Percentiles rank a stretch among this genome's conserved stretches.
These are phyloP conservation scores for Turnix velox DNA, from an alignment of 2,113 vertebrate species.

Conservation along the genomic window DNA sequence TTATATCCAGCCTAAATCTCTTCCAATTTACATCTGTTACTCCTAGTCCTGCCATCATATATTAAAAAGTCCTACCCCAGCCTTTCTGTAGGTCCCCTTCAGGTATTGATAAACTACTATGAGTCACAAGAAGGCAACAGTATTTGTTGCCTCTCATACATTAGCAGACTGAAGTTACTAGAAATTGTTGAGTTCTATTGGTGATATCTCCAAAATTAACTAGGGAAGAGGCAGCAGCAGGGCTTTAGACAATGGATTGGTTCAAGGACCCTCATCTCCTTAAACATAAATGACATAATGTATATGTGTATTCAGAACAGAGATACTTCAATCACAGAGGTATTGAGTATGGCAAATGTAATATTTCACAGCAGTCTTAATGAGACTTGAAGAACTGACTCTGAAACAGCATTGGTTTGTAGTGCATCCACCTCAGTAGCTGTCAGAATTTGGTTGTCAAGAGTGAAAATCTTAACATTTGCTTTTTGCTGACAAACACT, in stretches of 20 bases:
- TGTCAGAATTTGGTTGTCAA: neutral
- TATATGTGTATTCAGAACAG: neutral
- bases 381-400: neutral
- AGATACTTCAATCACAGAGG: neutral
- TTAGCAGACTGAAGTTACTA: neutral
- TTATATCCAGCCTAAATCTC: no score
- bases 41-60: no score
- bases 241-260: neutral
- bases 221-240: neutral
- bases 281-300: neutral
- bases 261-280: neutral
- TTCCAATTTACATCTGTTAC: no score
- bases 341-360: neutral
- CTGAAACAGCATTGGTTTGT: neutral
- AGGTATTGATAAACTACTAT: no score
- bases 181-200: neutral
- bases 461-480: neutral
- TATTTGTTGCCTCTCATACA: neutral
- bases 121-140: neutral
- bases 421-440: neutral
- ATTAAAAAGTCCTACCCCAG: no score
- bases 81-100: no score
- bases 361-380: neutral
- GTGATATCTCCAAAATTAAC: neutral
- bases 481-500: neutral